Conservation (phyloP, 1,140 invertebrate species). For the Aphelinus certus region DNA sequence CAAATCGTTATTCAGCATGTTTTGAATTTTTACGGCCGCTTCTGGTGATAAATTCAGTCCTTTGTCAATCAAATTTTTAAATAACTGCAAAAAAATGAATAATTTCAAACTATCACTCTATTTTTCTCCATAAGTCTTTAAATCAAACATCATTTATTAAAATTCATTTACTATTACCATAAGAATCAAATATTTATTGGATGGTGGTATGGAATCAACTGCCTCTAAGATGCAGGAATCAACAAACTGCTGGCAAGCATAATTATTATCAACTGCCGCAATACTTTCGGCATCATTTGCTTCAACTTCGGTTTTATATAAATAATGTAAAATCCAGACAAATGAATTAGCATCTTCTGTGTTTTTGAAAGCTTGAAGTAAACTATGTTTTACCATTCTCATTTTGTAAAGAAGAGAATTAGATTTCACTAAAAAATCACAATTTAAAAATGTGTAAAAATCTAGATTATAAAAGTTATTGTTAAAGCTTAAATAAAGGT, state of each 20-base stretch:
- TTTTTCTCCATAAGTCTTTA: no score
- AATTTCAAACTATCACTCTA: neutral
- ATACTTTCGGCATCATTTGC: neutral
- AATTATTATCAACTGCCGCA: neutral
- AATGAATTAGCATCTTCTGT: conserved; percentile 14
- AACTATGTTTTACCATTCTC: neutral
- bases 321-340: conserved; percentile 11
- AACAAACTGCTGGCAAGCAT: conserved; percentile 3
- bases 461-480: neutral
- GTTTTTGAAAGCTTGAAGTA: conserved; percentile 17
- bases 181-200: conserved; percentile 6
- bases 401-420: neutral
- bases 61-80: conserved; percentile 17
- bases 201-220: neutral
- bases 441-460: neutral
- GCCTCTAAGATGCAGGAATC: conserved; percentile 14
- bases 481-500: neutral
- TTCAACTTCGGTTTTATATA: neutral
- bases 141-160: neutral
- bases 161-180: neutral
- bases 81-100: conserved; percentile 1
- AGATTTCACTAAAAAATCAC: conserved; percentile 4
- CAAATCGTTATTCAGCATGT: neutral
- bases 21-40: neutral
- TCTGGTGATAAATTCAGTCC: conserved; percentile 7